Evolutionary conservation across 37 sponge, comb jelly and placozoan species (phyloP), one percentile per base, ranked within the genome.

Genomic region (Geodia barretti): DNA sequence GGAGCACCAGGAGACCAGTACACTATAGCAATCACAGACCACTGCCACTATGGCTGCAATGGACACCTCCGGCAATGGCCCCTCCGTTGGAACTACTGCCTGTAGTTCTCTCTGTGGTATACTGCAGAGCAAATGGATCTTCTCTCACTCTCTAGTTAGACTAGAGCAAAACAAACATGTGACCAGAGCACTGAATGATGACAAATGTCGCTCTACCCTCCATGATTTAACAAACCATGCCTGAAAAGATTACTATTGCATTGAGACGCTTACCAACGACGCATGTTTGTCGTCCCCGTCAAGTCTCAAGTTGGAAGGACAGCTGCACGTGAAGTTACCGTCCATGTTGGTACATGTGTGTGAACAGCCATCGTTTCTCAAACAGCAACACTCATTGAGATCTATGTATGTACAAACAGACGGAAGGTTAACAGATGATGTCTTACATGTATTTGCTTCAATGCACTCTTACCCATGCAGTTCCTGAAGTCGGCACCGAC

Each of bases 321-420:
- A 86, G 31, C 34, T 73, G 62, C 86, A 86, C 11, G 30, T 29
- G 74, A 62, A 78, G 30, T 76, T 76, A 1, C 78, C 72, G 0
- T 71, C 39, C 20, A 70, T 47, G 26, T 85, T 85, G 26, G 36
- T 60, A 41, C 85, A 85, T 24, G 36, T 35, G 7, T 70, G 72
- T 19, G 39, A 70, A 70, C 85, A 85, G 21, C 70, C 78, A 33
- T 60, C 76, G 67, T 74, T 70, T n/a, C n/a, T n/a, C n/a, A n/a
- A n/a, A n/a, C n/a, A n/a, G n/a, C n/a, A n/a, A n/a, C 85, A 85
- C 38, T 85, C 85, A 85, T 77, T 58, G 60, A 75, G 40, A 77
- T 85, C 85, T 86, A 63, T 32, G 39, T 64, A 60, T 9, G 2
- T 62, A 76, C 77, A 35, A 60, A 17, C 14, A 47, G 54, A 7